These are phyloP conservation scores for Cygnus buccinator DNA, from an alignment of 2,113 vertebrate genomes.

Conservation along the genomic window DNA sequence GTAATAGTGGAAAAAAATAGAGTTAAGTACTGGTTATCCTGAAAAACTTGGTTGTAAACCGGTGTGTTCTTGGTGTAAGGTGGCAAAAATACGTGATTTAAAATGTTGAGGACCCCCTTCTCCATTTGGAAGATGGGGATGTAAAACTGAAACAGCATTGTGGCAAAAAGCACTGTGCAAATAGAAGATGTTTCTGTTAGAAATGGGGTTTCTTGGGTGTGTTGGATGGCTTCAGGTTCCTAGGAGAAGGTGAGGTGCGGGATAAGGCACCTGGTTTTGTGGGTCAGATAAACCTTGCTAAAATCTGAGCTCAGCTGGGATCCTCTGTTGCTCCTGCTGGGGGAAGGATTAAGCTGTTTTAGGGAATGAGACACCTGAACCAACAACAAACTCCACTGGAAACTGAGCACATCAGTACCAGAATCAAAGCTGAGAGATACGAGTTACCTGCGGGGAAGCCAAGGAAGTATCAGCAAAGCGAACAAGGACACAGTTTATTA, in stretches of 20 bases:
- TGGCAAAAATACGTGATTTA: background rate
- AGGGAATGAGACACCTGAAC: background rate
- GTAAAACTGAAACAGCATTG: background rate
- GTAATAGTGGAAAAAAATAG: background rate
- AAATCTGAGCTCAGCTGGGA: background rate
- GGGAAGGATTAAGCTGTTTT: background rate
- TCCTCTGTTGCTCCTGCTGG: background rate
- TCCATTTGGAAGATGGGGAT: background rate
- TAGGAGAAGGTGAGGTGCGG: background rate
- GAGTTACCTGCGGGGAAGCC: background rate
- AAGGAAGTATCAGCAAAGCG: rapidly evolving
- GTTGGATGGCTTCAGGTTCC: background rate
- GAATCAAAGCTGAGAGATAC: rapidly evolving
- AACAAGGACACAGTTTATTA: background rate
- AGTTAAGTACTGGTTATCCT: background rate
- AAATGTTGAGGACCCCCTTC: background rate
- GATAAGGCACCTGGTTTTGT: background rate
- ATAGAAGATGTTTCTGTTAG: background rate
- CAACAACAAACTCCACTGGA: background rate
- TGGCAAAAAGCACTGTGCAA: background rate
- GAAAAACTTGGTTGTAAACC: background rate
- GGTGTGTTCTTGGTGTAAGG: background rate
- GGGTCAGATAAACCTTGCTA: background rate
- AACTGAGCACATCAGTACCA: rapidly evolving
- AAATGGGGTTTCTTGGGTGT: background rate